Conservation (phyloP, 2,113 vertebrate genomes). For the Grallaria varia region DNA sequence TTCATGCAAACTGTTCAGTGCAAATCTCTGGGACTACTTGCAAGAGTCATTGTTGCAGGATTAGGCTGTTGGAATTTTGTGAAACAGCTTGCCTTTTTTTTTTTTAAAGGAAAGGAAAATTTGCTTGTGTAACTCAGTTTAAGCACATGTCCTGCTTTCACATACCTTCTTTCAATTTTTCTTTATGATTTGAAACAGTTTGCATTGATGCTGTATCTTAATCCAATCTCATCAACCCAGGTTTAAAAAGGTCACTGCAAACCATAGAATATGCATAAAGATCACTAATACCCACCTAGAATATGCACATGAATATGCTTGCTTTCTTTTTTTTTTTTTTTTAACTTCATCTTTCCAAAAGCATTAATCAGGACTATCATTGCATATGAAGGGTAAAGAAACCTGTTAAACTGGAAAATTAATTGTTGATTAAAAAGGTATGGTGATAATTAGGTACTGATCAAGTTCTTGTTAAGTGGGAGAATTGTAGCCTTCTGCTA, state of each 20-base stretch:
- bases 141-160: background rate
- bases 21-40: background rate
- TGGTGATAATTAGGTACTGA: conserved; percentile 11
- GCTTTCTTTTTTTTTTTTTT: background rate
- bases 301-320: background rate
- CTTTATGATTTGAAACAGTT: background rate
- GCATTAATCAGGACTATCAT: conserved; percentile 7
- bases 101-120: background rate
- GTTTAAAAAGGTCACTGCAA: background rate
- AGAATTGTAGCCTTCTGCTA: background rate
- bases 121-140: background rate
- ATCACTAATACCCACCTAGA: background rate
- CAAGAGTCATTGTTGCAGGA: background rate
- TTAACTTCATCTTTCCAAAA: background rate
- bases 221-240: background rate
- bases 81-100: background rate
- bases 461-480: conserved; percentile 1
- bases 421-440: conserved; percentile 32
- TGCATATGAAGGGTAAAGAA: conserved; percentile 21
- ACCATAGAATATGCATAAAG: background rate
- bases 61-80: conserved; percentile 16
- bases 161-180: background rate
- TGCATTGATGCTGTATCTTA: background rate
- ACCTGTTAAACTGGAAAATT: conserved; percentile 56
- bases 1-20: background rate